These are phyloP conservation scores for Yasuhikotakia modesta DNA, from an alignment of 2,797 vertebrate species.

Conservation along the genomic window DNA sequence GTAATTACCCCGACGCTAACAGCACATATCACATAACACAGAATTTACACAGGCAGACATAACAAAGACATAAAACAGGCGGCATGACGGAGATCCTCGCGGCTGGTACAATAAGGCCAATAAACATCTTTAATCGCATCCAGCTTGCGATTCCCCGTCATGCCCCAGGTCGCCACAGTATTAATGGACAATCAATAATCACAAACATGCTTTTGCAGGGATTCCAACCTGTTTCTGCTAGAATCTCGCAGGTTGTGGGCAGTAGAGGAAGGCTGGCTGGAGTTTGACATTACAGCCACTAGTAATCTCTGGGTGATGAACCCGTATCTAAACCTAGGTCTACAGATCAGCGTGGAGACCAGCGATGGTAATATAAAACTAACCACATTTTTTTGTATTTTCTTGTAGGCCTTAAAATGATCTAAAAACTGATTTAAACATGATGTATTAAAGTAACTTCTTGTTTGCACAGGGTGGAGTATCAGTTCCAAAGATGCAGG, in stretches of 20 bases:
- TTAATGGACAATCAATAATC: not conserved
- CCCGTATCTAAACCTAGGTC: conserved; percentile 90
- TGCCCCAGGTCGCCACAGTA: no score
- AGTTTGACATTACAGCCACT: conserved; percentile 96
- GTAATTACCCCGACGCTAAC: no score
- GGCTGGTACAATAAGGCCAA: no score
- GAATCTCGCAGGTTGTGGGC: conserved; percentile 89
- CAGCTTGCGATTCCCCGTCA: no score
- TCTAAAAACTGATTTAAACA: not conserved
- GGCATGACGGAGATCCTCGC: no score
- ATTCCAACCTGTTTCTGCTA: conserved; percentile 90
- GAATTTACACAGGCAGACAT: no score
- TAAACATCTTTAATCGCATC: no score
- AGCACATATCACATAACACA: no score
- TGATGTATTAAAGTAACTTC: not conserved
- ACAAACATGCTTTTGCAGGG: conserved; percentile 70
- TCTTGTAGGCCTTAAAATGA: not conserved
- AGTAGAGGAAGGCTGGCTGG: conserved; percentile 94
- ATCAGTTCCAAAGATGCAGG: conserved; percentile 87
- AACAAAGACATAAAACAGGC: no score
- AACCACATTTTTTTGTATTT: no score
- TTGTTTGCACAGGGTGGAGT: conserved; percentile 70
- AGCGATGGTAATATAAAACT: conserved; percentile 78
- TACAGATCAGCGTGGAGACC: conserved; percentile 93
- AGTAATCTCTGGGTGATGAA: conserved; percentile 98